Percentiles rank a stretch among this genome's conserved stretches.
Conservation (phyloP, 2,888 invertebrate species). For the Mylabris sibirica region DNA sequence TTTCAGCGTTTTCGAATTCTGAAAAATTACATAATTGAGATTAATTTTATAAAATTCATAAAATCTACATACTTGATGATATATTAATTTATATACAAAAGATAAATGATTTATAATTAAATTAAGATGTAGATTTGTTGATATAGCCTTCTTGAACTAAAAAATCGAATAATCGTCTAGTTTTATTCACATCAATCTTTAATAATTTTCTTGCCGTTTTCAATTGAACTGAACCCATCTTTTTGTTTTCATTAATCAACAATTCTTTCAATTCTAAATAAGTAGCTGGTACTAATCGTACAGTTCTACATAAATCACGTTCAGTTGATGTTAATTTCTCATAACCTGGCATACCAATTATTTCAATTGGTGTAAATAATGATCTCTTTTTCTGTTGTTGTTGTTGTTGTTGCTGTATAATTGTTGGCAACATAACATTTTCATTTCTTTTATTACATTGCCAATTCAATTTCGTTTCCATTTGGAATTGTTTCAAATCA, state of each 20-base stretch:
- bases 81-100: slow-evolving; percentile 2
- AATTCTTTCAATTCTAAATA: slow-evolving; percentile 81
- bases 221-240: slow-evolving; percentile 75
- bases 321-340: slow-evolving; percentile 75
- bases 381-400: slow-evolving; percentile 45
- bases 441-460: slow-evolving; percentile 41
- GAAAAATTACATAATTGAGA: slow-evolving; percentile 43
- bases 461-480: slow-evolving; percentile 53
- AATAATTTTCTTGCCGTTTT: slow-evolving; percentile 83
- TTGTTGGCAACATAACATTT: slow-evolving; percentile 26
- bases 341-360: slow-evolving; percentile 79
- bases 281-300: slow-evolving; percentile 78
- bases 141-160: slow-evolving; percentile 77
- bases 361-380: slow-evolving; percentile 68
- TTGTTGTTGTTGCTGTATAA: slow-evolving; percentile 15
- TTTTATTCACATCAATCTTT: slow-evolving; percentile 94
- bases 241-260: slow-evolving; percentile 78
- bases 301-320: slow-evolving; percentile 76
- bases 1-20: slow-evolving; percentile 99
- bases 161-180: slow-evolving; percentile 85
- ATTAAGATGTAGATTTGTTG: slow-evolving; percentile 62
- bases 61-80: background rate
- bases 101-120: slow-evolving; percentile 9
- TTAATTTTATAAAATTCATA: background rate
- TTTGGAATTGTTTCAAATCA: slow-evolving; percentile 60